These are phyloP conservation scores for Bubo bubo DNA, from an alignment of 2,113 vertebrate species.

Conservation along the genomic window DNA sequence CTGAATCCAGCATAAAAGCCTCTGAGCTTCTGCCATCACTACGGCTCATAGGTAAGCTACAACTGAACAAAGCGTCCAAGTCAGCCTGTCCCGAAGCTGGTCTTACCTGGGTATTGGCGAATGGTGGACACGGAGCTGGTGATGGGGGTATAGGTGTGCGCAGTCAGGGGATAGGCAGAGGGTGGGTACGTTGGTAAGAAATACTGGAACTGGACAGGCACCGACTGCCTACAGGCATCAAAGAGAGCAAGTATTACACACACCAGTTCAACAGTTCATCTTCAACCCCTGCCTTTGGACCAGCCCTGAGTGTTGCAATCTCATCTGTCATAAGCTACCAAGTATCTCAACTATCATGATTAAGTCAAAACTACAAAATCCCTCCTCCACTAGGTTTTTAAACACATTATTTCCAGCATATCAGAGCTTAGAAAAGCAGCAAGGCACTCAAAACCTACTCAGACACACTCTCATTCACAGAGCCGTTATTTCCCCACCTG, in stretches of 20 bases:
- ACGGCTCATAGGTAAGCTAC: fast-evolving
- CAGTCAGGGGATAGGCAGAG: conserved; percentile 88
- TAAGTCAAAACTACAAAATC: background rate
- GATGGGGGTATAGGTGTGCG: conserved; percentile 94
- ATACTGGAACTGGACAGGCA: conserved; percentile 97
- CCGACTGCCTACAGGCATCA: conserved; percentile 79
- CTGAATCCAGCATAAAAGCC: background rate
- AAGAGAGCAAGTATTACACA: conserved; percentile 11
- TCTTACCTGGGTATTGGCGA: conserved; percentile 92
- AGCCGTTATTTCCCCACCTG: conserved; percentile 77
- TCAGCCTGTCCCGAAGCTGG: fast-evolving
- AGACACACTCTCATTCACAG: background rate
- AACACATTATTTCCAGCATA: background rate
- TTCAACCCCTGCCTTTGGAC: background rate
- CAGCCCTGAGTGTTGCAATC: background rate
- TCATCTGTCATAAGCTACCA: background rate
- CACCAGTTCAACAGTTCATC: background rate
- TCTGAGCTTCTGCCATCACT: background rate
- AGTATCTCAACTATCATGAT: background rate
- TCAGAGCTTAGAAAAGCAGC: background rate
- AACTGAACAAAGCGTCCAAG: fast-evolving
- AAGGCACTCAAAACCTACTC: background rate
- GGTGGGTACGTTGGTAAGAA: conserved; percentile 91
- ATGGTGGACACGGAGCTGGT: conserved; percentile 96
- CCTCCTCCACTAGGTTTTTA: fast-evolving